Base-by-base conservation (phyloP, 2,797 vertebrate species). In the Parauchenoglanis ngamensis region DNA sequence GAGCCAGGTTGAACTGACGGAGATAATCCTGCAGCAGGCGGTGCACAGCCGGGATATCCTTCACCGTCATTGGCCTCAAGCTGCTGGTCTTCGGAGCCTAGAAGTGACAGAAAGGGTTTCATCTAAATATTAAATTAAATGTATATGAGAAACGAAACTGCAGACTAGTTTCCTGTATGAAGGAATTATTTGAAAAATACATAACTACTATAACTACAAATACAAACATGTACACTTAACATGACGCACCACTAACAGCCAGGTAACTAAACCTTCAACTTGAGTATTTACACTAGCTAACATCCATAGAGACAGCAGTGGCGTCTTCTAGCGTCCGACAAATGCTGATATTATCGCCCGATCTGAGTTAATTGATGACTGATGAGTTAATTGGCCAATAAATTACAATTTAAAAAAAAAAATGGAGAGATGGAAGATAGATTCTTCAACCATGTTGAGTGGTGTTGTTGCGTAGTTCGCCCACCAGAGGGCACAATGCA, bases 1-100 rank as follows among this genome's bases (percentile, higher is more conserved):
- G 98, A 0, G 95, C 97, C 94, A 99, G 95, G 95, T 97, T 92
- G 91, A 99, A 99, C 94, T 97, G 97, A 91, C 94, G 97, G 93
- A 99, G 94, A 93, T 99, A 99, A 86, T 96, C 95, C 0, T 92
- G 94, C 86, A 99, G 93, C 79, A 99, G 96, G 87, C 95, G 96
- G 92, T 98, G 97, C 87, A 99, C 98, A 0, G 94, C 92, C 0
- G 97, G 95, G 87, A 99, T 95, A 44, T 99, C 98, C 89, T 95
- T 97, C 85, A 96, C 95, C 54, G 97, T 97, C 98, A 99, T 99
- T 0, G 96, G 92, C 92, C 97, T 95, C 91, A 99, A 91, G 52
- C 98, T 96, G 0, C 94, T 11, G 25, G 97, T 97, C 94, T 98
- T 99, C 11, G 98, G 97, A 87, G 94, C 93, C 98, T 99, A 68